Percentiles rank a stretch among this genome's conserved stretches.
phyloP scores from a whole-genome alignment of 1,140 invertebrate species.

The Micrasema longulum region DNA sequence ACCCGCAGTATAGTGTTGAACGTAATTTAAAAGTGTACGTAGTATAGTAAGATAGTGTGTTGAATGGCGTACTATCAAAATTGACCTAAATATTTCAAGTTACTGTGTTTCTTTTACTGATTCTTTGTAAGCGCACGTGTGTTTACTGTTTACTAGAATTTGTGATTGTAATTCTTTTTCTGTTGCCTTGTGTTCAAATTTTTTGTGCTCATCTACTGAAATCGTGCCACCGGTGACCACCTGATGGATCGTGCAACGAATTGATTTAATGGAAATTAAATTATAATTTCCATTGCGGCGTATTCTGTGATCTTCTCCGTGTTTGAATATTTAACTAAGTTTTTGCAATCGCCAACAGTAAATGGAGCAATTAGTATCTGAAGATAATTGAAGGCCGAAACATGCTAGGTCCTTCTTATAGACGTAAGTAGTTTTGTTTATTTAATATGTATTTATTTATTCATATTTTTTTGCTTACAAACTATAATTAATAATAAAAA shows the following conservation, averaged over 20 bases:
- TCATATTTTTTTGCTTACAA: no score
- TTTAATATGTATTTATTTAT: no score
- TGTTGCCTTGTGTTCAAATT: neutral
- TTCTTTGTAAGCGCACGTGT: neutral
- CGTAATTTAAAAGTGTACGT: neutral
- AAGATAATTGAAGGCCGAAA: slow-evolving; percentile 4
- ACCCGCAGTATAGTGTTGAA: neutral
- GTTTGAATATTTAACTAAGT: no score
- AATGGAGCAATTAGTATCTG: slow-evolving; percentile 29
- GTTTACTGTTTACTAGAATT: neutral
- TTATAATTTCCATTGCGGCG: no score
- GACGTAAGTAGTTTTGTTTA: slow-evolving; percentile 28
- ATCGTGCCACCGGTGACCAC: no score
- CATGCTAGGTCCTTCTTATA: slow-evolving; percentile 18
- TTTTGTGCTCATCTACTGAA: neutral
- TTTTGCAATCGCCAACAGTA: slow-evolving; percentile 1
- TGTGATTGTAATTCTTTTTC: neutral
- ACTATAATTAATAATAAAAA: no score
- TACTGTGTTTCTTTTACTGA: neutral
- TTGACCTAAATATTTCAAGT: neutral
- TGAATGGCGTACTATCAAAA: neutral
- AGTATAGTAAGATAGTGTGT: no score
- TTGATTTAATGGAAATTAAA: no score
- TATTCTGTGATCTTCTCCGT: no score
- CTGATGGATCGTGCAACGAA: no score